Base-by-base conservation (phyloP, 1,140 invertebrate genomes). In the Zaprionus ghesquierei region DNA sequence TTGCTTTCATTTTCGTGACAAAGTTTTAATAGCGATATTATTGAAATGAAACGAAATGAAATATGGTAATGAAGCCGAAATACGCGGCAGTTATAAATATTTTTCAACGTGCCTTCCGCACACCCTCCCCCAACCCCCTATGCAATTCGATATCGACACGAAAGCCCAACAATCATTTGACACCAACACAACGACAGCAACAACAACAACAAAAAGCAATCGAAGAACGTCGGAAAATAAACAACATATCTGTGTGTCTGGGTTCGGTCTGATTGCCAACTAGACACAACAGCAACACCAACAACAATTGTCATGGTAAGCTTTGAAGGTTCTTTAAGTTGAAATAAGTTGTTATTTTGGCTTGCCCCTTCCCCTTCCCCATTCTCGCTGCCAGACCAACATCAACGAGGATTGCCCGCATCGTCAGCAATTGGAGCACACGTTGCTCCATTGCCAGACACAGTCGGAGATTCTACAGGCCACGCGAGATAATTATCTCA, bases 11-110 rank as follows among this genome's bases (percentile, higher is more conserved):
- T 89, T 77, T 81, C 87, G 87, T 90, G 87, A 90, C 87, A 90
- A 90, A 90, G 71, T 90, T 90, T 90, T 90, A 90, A 90, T 90
- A 86, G 87, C 86, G 74, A 90, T 90, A 80, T 90, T 90, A 90
- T 90, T 90, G 81, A 90, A 90, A 70, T 72, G 78, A 79, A 89
- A 89, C 78, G 85, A 81, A 85, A 76, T 75, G 60, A 54, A 54
- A 63, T 63, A 63, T 63, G 79, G 77, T 89, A 89, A 89, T 89
- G 75, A 89, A 89, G 77, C 56, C 70, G 50, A 87, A 85, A 76
- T 87, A 81, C 75, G 64, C 61, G 49, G 69, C 69, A 49, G 53
- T 69, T 74, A 65, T 66, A 73, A 69, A 77, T 78, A 75, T 77
- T 77, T 77, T 81, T 69, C 46, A 35, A 25, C 46, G 29, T 23